These are phyloP conservation scores for Thalassarche chlororhynchos DNA, from an alignment of 2,113 vertebrate genomes.

Conservation along the genomic window DNA sequence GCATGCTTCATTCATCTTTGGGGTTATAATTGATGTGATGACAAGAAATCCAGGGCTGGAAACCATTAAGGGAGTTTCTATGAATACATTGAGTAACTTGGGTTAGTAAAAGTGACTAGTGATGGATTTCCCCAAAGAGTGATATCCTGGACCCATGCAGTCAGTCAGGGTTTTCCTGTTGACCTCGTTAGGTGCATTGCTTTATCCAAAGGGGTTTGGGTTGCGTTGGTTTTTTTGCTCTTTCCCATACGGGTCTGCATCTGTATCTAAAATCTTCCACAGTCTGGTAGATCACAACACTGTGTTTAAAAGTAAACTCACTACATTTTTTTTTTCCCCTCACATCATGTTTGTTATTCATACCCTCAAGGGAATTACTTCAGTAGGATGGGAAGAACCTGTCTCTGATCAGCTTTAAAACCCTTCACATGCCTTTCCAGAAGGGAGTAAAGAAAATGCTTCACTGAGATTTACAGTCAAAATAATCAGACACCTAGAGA, in stretches of 20 bases:
- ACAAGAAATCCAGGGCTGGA: background rate
- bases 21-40: background rate
- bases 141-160: background rate
- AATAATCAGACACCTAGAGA: background rate
- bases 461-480: background rate
- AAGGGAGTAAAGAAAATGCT: background rate
- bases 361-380: background rate
- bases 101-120: background rate
- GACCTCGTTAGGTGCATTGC: background rate
- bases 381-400: background rate
- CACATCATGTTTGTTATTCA: background rate
- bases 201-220: background rate
- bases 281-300: background rate
- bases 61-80: background rate
- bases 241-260: background rate
- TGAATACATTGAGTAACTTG: background rate
- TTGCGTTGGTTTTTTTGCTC: background rate
- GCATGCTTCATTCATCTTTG: background rate
- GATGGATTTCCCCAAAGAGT: background rate
- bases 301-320: background rate
- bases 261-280: background rate
- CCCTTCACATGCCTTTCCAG: background rate
- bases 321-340: background rate
- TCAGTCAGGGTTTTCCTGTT: background rate
- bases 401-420: background rate